Conservation (phyloP, 1,140 invertebrate species). For the Wiebesia pumilae region DNA sequence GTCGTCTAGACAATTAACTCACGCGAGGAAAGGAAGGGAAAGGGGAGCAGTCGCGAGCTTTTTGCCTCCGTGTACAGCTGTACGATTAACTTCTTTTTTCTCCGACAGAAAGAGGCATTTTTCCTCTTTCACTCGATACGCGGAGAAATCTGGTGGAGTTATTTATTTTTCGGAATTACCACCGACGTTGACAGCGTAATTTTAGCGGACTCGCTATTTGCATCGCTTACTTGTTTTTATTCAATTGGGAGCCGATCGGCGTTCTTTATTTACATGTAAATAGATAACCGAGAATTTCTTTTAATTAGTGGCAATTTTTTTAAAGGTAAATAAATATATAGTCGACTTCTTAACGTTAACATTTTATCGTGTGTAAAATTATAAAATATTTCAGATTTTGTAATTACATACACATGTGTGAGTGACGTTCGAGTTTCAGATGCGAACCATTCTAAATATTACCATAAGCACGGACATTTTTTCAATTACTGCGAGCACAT, state of each 20-base stretch:
- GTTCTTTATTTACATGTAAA: conserved; percentile 29
- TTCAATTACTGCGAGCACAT: neutral
- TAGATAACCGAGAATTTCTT: neutral
- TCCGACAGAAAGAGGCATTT: neutral
- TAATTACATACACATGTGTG: conserved; percentile 1
- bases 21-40: neutral
- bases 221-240: neutral
- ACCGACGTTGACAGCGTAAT: conserved; percentile 15
- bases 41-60: conserved; percentile 14
- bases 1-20: conserved; percentile 36
- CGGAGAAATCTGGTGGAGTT: conserved; percentile 6
- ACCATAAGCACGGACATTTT: neutral
- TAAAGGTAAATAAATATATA: neutral
- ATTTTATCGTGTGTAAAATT: no score
- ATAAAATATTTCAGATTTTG: neutral
- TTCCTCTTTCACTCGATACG: neutral
- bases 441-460: neutral
- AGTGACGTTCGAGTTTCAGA: neutral
- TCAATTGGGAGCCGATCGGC: neutral
- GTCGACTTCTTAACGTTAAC: no score
- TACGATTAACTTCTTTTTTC: neutral
- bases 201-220: neutral
- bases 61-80: neutral
- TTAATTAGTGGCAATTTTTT: conserved; percentile 31
- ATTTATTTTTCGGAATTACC: conserved; percentile 27